Conservation (phyloP, 2,113 vertebrate species). For the Tamias sibiricus region DNA sequence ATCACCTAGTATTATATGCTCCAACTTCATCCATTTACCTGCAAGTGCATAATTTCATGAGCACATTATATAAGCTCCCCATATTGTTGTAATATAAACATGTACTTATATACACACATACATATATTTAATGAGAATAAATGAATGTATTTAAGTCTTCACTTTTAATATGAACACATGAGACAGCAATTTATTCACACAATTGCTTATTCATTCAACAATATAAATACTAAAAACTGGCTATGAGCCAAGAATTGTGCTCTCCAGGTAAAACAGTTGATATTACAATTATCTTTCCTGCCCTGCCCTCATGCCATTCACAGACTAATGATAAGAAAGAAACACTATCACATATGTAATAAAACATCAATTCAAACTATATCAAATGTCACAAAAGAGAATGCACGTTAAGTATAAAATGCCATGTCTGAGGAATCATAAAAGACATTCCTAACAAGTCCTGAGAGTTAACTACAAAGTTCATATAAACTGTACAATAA, state of each 20-base stretch:
- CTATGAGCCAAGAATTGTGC: neutral
- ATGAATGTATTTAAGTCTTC: neutral
- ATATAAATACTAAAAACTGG: neutral
- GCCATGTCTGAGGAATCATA: neutral
- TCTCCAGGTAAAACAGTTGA: neutral
- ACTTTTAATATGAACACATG: neutral
- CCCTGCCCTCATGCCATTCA: neutral
- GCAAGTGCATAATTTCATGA: neutral
- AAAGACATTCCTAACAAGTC: neutral
- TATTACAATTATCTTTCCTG: neutral
- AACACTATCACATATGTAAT: neutral
- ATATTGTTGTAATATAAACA: neutral
- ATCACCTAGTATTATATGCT: neutral
- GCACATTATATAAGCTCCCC: neutral
- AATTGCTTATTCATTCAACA: neutral
- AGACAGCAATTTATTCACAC: neutral
- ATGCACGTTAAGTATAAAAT: neutral
- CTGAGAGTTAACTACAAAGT: neutral
- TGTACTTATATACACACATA: neutral
- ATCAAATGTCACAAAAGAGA: neutral
- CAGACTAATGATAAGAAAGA: neutral
- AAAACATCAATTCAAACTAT: neutral
- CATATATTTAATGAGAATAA: neutral
- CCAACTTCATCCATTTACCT: too few species aligned
- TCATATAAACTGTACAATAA: neutral